These are phyloP conservation scores for Cryptus armator DNA, from an alignment of 2,888 invertebrate genomes.

Conservation along the genomic window DNA sequence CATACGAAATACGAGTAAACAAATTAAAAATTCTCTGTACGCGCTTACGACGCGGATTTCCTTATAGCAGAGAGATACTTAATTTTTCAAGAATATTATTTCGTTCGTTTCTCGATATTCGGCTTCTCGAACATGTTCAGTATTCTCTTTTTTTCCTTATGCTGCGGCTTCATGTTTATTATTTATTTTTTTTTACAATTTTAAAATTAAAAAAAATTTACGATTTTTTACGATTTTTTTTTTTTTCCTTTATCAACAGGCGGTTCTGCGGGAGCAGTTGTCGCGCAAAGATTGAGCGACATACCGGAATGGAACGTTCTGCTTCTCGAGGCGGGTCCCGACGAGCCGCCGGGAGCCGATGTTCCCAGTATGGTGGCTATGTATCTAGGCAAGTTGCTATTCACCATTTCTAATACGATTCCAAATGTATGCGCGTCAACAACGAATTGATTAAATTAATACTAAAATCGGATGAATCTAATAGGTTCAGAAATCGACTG, in stretches of 20 bases:
- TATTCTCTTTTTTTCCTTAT: no score
- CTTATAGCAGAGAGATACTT: no score
- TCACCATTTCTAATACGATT: neutral
- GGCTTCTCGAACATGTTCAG: no score
- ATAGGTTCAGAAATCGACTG: constrained; percentile 88
- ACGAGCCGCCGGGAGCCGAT: constrained; percentile 88
- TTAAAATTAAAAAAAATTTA: no score
- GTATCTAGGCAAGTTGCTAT: constrained; percentile 86
- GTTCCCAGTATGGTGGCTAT: constrained; percentile 90
- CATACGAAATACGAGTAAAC: no score
- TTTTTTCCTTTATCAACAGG: constrained; percentile 76
- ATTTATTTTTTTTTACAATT: no score
- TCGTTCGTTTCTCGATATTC: no score
- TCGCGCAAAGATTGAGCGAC: constrained; percentile 89
- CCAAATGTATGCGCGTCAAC: neutral
- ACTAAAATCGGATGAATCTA: constrained; percentile 8
- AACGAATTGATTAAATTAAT: constrained; percentile 27
- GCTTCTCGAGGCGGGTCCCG: constrained; percentile 90
- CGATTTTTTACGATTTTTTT: neutral
- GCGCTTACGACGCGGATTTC: no score
- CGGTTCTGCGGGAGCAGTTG: constrained; percentile 89
- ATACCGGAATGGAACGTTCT: constrained; percentile 89
- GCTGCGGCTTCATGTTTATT: no score
- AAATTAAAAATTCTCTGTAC: no score
- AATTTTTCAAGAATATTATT: no score